Base-by-base conservation (phyloP, 37 sponge, comb jelly and placozoan genomes). In the Cliona cf. orientalis region DNA sequence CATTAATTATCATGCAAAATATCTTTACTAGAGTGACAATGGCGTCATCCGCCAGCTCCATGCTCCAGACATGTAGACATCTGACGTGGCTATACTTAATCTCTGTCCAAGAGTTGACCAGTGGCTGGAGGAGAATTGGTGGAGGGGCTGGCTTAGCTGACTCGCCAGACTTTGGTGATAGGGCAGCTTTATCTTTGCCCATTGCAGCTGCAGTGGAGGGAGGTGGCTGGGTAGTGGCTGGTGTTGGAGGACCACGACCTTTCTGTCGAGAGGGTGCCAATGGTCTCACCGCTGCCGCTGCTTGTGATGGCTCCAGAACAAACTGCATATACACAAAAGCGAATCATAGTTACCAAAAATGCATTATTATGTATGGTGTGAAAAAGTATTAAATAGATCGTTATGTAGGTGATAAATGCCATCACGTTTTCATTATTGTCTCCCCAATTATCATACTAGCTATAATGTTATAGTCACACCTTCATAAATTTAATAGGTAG, bases 61-160 rank as follows among this genome's bases (percentile, higher is more conserved):
- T 22, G 21, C 78, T 28, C 87, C 87, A 86, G 19, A 79, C 39
- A 43, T 86, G 66, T 31, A 86, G 61, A 25, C 73, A 71, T 25
- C 80, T 58, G 37, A 86, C 42, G 66, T 26, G 79, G 46, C 1
- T 35, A 25, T 86, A 86, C 28, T 79, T 45, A 22, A 42, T 41
- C 35, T 78, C 74, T 28, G 6, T 6, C 66, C 58, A 70, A 2
- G 73, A 71, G 35, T 62, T 46, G 2, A 63, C 32, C 64, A 86
- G 65, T 0, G 87, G 79, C 31, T 67, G 62, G 0, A 84, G 58
- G 0, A 62, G 36, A 14, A 63, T 32, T 6, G 61, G 61, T 55
- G 57, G 29, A 7, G 69, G 69, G 33, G 69, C 9, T 22, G 69
- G 37, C 4, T 21, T n/a, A n/a, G n/a, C n/a, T n/a, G n/a, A n/a